A percentile compares a stretch with the other conserved stretches of the same genome.
phyloP scores from a whole-genome alignment of 2,113 vertebrate species.

The Paracyprichromis sp. region DNA sequence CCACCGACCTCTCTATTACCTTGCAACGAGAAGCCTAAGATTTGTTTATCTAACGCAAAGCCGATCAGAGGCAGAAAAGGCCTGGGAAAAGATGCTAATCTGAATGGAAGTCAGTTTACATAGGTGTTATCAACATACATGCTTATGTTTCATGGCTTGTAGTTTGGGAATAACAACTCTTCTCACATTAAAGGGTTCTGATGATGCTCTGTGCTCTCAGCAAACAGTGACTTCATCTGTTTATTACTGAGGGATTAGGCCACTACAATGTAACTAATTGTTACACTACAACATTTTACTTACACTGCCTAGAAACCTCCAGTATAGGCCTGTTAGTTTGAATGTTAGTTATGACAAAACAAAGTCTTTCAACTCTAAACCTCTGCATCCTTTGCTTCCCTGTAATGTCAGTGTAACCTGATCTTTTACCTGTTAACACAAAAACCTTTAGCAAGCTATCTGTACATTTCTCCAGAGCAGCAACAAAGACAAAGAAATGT shows the following conservation, averaged over 20 bases:
- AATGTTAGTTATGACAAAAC: not conserved
- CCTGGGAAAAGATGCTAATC: constrained; percentile 5
- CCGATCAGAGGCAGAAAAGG: not conserved
- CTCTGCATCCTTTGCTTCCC: not conserved
- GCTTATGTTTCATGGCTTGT: not conserved
- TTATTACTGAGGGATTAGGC: not conserved
- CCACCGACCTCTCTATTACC: constrained; percentile 9
- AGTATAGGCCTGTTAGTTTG: not conserved
- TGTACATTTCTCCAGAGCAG: not conserved
- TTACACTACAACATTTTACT: not conserved
- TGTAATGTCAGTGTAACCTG: not conserved
- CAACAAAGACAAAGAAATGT: not conserved
- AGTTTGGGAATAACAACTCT: not conserved
- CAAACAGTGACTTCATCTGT: not conserved
- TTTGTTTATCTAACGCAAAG: not conserved
- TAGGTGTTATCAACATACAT: not conserved
- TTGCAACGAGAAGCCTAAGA: not conserved
- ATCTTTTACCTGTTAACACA: not conserved
- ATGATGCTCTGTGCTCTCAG: not conserved
- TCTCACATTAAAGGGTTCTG: not conserved
- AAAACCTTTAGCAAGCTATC: not conserved
- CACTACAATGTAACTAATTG: not conserved
- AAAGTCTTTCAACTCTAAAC: not conserved
- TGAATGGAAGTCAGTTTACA: not conserved
- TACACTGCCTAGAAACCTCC: not conserved